phyloP scores from a whole-genome alignment of 1,140 invertebrate genomes.

The Maconellicoccus hirsutus region DNA sequence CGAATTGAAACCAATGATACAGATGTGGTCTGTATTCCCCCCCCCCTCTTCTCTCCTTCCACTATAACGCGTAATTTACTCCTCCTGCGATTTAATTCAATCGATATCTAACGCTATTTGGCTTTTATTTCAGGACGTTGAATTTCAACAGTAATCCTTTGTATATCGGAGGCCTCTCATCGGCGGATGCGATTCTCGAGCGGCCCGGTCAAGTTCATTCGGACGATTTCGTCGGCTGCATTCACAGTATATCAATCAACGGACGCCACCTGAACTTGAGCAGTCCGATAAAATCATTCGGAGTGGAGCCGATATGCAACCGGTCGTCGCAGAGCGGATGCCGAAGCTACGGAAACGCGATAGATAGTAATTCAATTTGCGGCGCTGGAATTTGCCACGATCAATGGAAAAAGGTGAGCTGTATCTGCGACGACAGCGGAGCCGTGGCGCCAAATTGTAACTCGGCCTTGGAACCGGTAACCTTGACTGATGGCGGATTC shows the following conservation, averaged over 20 bases:
- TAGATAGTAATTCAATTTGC: slow-evolving; percentile 41
- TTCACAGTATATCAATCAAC: slow-evolving; percentile 80
- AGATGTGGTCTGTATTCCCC: too few relatives aligned
- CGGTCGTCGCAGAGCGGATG: slow-evolving; percentile 33
- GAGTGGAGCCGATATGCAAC: slow-evolving; percentile 61
- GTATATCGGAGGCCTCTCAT: slow-evolving; percentile 69
- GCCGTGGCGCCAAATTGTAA: slow-evolving; percentile 66
- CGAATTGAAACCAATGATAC: too few relatives aligned
- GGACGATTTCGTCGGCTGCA: slow-evolving; percentile 85
- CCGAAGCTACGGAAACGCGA: slow-evolving; percentile 33
- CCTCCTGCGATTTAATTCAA: too few relatives aligned
- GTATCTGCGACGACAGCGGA: slow-evolving; percentile 49
- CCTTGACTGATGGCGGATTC: slow-evolving; percentile 59
- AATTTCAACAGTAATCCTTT: slow-evolving; percentile 83
- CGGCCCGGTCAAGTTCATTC: slow-evolving; percentile 76
- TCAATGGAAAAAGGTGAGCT: slow-evolving; percentile 61
- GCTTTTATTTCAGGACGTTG: slow-evolving; percentile 54
- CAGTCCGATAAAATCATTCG: slow-evolving; percentile 54
- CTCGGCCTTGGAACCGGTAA: slow-evolving; percentile 62
- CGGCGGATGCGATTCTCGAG: slow-evolving; percentile 71
- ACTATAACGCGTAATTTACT: too few relatives aligned
- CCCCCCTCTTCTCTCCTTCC: too few relatives aligned
- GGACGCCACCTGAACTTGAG: slow-evolving; percentile 67
- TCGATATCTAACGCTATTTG: too few relatives aligned
- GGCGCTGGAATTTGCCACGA: slow-evolving; percentile 64